Base-by-base conservation (phyloP, 23 tunicate genomes). In the Diplosoma virens region DNA sequence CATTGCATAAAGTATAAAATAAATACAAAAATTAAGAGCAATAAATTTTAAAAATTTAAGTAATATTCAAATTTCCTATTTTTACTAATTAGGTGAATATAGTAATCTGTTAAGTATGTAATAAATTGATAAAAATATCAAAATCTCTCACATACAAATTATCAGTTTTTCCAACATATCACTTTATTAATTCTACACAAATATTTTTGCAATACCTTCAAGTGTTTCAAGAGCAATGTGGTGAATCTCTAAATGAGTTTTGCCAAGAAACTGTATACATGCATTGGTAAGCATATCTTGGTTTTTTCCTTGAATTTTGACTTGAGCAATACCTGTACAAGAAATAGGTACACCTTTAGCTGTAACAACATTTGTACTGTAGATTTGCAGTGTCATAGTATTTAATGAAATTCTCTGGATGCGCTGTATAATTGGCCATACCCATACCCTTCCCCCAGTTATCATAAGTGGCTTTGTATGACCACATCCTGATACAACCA, bases 401-500 rank as follows among this genome's bases (percentile, higher is more conserved):
- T 93, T 93, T 23, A 93, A 76, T 2, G 98, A 93, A 24, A 93
- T 75, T 46, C 93, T 74, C 37, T 93, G 98, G 41, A 93, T 59
- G 69, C 79, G 87, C 33, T 93, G 88, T 31, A 93, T 32, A 20
- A 86, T 28, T 16, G 98, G 98, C 98, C 98, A 93, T 18, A 82
- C 86, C 93, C 93, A 93, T 1, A 87, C 67, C 59, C 90, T 77
- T 0, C 98, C 98, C 58, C 98, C 94, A 29, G 88, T 84, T 29
- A 87, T 52, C 98, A 87, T 93, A 3, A 75, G 61, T 1, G 98
- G 98, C 1, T 74, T 41, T 0, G 70, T 14, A 47, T 81, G 64
- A 9, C 89, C 84, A 67, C 94, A 93, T 18, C 98, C 98, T 0
- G 98, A 81, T 25, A 93, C 98, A 26, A 93, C 98, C 98, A 93